Evolutionary conservation across 2,888 invertebrate species (phyloP).

Genomic region (Orchesellides sinensis): DNA sequence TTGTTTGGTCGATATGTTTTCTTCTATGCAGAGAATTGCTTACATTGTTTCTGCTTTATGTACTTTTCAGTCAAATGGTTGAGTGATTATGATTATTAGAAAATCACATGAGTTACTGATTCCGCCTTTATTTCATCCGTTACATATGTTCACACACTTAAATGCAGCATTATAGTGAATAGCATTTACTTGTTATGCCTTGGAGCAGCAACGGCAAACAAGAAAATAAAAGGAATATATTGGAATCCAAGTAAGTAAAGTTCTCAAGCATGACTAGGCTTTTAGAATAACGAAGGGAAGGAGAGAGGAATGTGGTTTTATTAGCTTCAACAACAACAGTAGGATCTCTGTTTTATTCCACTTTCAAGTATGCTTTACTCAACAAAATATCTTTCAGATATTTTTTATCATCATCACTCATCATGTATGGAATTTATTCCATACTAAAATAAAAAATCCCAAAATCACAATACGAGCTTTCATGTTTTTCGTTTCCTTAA

Average conservation of each 20-base stretch:
- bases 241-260: conserved; percentile 10
- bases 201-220: background rate
- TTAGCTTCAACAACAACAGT: conserved; percentile 23
- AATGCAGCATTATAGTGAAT: background rate
- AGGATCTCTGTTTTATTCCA: background rate
- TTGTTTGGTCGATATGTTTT: conserved; percentile 56
- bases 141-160: background rate
- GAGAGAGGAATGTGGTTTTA: conserved; percentile 34
- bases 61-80: conserved; percentile 44
- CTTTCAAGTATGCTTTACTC: too few relatives aligned
- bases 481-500: too few relatives aligned
- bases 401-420: too few relatives aligned
- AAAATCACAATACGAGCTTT: too few relatives aligned
- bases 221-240: conserved; percentile 2
- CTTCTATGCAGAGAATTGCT: conserved; percentile 8
- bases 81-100: conserved; percentile 47
- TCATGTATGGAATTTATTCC: too few relatives aligned
- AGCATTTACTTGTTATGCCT: background rate
- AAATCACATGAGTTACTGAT: conserved; percentile 27
- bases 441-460: too few relatives aligned
- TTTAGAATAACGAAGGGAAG: conserved; percentile 16
- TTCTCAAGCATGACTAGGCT: conserved; percentile 12
- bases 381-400: too few relatives aligned
- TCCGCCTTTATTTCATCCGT: background rate
- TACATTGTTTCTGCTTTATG: conserved; percentile 32